These are phyloP conservation scores for Catharus fuscescens DNA, from an alignment of 2,113 vertebrate species.

Conservation along the genomic window DNA sequence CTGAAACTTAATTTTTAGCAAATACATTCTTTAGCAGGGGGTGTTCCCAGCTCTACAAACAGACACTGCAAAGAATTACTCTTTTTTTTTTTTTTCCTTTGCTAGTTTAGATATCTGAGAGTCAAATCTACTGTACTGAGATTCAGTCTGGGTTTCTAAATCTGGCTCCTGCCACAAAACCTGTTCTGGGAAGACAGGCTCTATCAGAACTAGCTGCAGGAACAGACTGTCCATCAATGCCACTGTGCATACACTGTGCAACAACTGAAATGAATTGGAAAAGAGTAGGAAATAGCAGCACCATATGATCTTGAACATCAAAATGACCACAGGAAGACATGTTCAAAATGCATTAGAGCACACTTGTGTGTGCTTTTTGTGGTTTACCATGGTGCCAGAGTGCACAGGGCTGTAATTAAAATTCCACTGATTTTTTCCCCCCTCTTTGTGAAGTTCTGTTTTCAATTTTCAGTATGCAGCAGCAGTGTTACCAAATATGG, in stretches of 20 bases:
- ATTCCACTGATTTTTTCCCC: not conserved
- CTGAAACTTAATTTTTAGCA: not conserved
- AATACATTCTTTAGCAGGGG: not conserved
- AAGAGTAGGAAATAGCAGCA: not conserved
- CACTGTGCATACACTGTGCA: no score
- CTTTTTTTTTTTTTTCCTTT: no score
- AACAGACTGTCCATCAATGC: not conserved
- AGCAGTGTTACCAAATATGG: conserved; percentile 9
- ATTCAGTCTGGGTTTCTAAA: not conserved
- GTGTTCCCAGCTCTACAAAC: not conserved
- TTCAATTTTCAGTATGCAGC: conserved; percentile 1
- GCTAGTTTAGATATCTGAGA: not conserved
- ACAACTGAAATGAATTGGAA: not conserved
- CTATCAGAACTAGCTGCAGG: not conserved
- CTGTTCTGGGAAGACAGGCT: not conserved
- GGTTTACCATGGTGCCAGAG: not conserved
- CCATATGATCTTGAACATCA: not conserved
- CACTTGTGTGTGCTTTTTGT: not conserved
- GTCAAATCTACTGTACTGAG: not conserved
- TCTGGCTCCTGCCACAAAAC: not conserved
- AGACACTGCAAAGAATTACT: not conserved
- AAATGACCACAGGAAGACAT: not conserved
- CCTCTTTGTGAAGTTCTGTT: not conserved
- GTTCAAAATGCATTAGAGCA: not conserved
- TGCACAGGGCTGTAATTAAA: conserved; percentile 18